Base-by-base conservation (phyloP, 2,113 vertebrate genomes). In the Mormyrus lacerda region DNA sequence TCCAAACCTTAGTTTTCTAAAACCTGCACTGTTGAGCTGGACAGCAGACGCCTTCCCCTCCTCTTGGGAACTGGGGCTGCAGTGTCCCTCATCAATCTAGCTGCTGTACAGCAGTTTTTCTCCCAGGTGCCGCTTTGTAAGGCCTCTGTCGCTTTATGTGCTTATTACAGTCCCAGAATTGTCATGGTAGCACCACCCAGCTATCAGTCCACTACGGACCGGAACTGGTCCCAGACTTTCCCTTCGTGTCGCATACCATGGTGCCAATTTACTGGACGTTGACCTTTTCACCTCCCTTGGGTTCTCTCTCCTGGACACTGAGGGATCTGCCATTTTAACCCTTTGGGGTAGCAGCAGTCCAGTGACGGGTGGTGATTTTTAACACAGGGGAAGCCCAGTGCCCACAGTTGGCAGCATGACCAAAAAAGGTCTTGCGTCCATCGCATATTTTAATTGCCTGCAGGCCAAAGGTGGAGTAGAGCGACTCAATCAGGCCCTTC, bases 1-100 rank as follows among this genome's bases (percentile, higher is more conserved):
- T 45, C 44, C 44, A 45, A 45, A 45, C 44, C 44, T 45, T 5
- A 45, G 13, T 6, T 51, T 13, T 58, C 85, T 58, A 85, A 89
- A 89, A 61, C 88, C 35, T 85, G 88, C 27, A 89, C 82, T 19
- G 76, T 85, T 11, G 76, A 89, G 79, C 53, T 89, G 53, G 76
- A 45, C 44, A 45, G 44, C 4, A 45, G 61, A 15, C 85, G 88
- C n/a, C 24, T 84, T 61, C 89, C 53, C 27, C 53, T 89, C 19
- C 27, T 85, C 3, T 42, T 89, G 82, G 82, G 85, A 39, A 86
- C 82, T 65, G 82, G 82, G 83, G 82, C 21, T 17, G 48, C 82
- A 53, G 50, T 11, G 8, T 9, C 50, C 50, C 15, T 53, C 1
- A 11, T 53, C 1, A 53, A 11, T 15, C 50, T 9, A 53, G 50